A percentile compares a stretch with the other conserved stretches of the same genome.
Conservation (phyloP, 2,797 vertebrate species). For the Molossus alvarezi region DNA sequence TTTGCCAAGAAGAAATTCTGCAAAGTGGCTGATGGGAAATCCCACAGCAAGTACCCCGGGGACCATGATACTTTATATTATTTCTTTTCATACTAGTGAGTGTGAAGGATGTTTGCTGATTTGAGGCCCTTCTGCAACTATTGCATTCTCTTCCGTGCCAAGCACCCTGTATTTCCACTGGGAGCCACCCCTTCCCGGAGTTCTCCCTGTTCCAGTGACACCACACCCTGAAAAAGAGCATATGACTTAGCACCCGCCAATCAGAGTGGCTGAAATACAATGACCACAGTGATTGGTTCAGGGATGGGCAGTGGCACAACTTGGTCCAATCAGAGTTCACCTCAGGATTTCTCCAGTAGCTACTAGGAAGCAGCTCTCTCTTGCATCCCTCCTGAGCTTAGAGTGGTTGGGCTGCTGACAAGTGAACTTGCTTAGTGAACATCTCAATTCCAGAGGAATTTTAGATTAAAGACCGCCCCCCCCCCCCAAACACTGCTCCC, state of each 20-base stretch:
- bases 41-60: not conserved
- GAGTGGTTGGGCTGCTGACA: not conserved
- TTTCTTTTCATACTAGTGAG: not conserved
- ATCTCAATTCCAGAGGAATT: not conserved
- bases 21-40: not conserved
- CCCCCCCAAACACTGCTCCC: not conserved
- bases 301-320: not conserved
- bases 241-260: not conserved
- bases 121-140: not conserved
- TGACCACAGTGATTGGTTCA: not conserved
- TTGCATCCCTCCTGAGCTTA: not conserved
- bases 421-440: not conserved
- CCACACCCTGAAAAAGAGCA: not conserved
- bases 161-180: accelerated
- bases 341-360: not conserved
- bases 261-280: not conserved
- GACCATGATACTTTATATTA: not conserved
- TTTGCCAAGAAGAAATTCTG: not conserved
- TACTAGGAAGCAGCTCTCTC: not conserved
- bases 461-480: not conserved
- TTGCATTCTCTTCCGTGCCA: not conserved
- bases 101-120: not conserved
- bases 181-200: not conserved
- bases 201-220: not conserved
- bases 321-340: not conserved